Percentiles rank a stretch among this genome's conserved stretches.
These are phyloP conservation scores for Pyrochroa serraticornis DNA, from an alignment of 2,888 invertebrate species.

Conservation along the genomic window DNA sequence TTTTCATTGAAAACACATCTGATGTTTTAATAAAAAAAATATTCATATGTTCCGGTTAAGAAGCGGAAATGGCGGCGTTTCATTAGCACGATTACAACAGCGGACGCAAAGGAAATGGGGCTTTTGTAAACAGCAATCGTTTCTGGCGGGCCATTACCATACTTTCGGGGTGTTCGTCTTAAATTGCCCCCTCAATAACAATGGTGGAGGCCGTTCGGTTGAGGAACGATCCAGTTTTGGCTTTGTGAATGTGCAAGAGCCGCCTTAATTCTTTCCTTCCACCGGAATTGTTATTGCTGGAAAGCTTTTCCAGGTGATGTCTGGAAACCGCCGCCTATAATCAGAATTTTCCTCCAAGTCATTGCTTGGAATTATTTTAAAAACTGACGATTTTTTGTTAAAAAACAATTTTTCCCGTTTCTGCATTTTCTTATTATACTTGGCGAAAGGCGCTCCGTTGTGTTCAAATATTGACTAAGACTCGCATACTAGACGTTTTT, in stretches of 20 bases:
- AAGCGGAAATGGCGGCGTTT: neutral
- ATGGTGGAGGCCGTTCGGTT: conserved; percentile 8
- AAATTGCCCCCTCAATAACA: conserved; percentile 1
- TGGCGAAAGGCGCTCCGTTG: too few species aligned
- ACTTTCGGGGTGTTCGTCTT: conserved; percentile 4
- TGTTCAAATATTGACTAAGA: too few species aligned
- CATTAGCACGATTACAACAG: conserved; percentile 11
- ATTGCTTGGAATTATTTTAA: too few species aligned
- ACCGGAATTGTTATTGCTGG: conserved; percentile 9
- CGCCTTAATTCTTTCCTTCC: conserved; percentile 11
- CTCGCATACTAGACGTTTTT: too few species aligned
- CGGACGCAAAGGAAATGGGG: conserved; percentile 1
- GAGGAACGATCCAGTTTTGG: conserved; percentile 9
- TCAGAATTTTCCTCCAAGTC: neutral
- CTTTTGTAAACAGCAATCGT: conserved; percentile 6
- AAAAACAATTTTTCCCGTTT: too few species aligned
- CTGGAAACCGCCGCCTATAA: too few species aligned
- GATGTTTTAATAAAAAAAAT: too few species aligned
- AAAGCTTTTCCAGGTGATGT: neutral
- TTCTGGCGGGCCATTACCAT: conserved; percentile 9
- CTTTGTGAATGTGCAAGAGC: conserved; percentile 6
- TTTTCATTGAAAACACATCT: neutral
- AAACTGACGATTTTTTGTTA: too few species aligned
- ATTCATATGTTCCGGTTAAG: too few species aligned
- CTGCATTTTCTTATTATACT: too few species aligned